phyloP scores from a whole-genome alignment of 92 coral and sea anemone species.

The Zoanthus solanderi region DNA sequence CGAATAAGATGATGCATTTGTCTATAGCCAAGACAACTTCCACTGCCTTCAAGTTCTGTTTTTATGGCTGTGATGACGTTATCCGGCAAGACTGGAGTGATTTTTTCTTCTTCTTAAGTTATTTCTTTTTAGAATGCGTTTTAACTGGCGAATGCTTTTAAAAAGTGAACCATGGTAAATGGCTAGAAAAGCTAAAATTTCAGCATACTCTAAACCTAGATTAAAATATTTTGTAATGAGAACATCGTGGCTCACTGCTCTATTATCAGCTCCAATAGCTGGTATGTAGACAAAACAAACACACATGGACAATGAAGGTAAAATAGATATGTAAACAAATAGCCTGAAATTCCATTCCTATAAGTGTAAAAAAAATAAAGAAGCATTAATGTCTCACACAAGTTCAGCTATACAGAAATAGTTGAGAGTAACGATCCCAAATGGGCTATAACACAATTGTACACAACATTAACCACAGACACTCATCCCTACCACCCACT shows the following conservation, averaged over 20 bases:
- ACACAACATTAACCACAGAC: conserved; percentile 22
- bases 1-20: too few relatives aligned
- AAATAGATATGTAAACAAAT: background rate
- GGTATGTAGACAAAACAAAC: background rate
- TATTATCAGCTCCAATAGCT: conserved; percentile 3
- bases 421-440: too few relatives aligned
- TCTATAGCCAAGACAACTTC: too few relatives aligned
- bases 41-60: too few relatives aligned
- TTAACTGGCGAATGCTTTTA: conserved; percentile 70
- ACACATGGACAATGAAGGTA: background rate
- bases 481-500: conserved; percentile 8
- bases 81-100: conserved; percentile 25
- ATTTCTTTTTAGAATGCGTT: conserved; percentile 49
- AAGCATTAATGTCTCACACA: too few relatives aligned
- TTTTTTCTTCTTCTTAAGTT: background rate
- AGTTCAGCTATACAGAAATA: too few relatives aligned
- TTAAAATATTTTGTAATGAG: conserved; percentile 6
- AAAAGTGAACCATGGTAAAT: conserved; percentile 63
- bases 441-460: conserved; percentile 9
- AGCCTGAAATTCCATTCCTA: background rate
- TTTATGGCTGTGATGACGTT: background rate
- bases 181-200: conserved; percentile 21
- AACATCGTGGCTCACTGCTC: conserved; percentile 8
- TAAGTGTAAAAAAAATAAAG: background rate
- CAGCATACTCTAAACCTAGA: too few relatives aligned